Conservation (phyloP, 2,113 vertebrate genomes). For the Prionailurus viverrinus region DNA sequence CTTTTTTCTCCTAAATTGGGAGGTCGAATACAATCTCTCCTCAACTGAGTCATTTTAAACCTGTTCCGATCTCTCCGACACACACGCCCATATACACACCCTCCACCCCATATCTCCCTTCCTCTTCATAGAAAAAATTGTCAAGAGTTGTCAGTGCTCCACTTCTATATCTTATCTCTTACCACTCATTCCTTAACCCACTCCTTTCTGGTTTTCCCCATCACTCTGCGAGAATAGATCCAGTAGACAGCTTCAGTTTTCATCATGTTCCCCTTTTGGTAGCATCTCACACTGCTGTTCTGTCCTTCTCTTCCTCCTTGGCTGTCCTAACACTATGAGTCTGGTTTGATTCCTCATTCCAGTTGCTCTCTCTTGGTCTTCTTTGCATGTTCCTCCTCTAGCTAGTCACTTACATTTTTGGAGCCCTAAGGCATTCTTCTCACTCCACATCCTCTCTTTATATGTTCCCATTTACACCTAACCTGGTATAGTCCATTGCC, state of each 20-base stretch:
- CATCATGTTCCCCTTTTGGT: neutral
- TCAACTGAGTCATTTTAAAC: neutral
- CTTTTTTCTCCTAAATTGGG: neutral
- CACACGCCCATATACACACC: neutral
- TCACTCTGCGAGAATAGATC: neutral
- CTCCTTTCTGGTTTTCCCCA: neutral
- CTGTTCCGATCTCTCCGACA: neutral
- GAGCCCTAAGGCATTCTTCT: neutral
- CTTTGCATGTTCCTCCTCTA: neutral
- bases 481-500: neutral
- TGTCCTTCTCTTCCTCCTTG: neutral
- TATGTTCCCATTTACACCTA: neutral
- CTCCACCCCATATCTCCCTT: neutral
- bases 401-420: neutral
- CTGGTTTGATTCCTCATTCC: neutral
- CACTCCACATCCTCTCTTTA: neutral
- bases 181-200: neutral
- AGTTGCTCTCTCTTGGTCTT: neutral
- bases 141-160: neutral
- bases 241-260: neutral
- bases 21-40: neutral
- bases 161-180: neutral
- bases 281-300: neutral
- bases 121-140: neutral
- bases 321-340: neutral